Conservation (phyloP, 2,113 vertebrate species). For the Hippopotamus amphibius region DNA sequence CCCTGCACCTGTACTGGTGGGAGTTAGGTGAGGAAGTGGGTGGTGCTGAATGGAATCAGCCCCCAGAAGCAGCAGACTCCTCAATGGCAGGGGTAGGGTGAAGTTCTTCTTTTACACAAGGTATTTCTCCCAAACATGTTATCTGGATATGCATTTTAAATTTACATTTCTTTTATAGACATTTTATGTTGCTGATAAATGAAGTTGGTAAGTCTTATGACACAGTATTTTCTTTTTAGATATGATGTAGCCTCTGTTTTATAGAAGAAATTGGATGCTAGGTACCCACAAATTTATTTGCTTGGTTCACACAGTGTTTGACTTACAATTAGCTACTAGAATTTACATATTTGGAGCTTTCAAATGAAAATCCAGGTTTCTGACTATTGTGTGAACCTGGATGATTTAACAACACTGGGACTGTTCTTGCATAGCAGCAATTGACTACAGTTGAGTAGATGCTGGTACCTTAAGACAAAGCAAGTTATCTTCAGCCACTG, state of each 20-base stretch:
- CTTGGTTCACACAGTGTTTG: neutral
- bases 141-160: neutral
- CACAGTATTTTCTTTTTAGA: neutral
- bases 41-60: neutral
- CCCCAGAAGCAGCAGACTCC: neutral
- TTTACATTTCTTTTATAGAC: neutral
- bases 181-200: neutral
- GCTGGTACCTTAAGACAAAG: neutral
- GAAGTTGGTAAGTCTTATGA: neutral
- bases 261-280: neutral
- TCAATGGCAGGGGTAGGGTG: neutral
- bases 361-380: conserved; percentile 19
- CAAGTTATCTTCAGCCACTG: neutral
- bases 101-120: neutral
- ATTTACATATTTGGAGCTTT: neutral
- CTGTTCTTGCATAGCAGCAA: neutral
- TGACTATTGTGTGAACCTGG: neutral
- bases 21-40: neutral
- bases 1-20: neutral
- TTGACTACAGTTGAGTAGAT: neutral
- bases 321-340: neutral
- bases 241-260: neutral
- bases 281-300: neutral
- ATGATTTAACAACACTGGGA: neutral
- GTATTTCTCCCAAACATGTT: neutral